These are phyloP conservation scores for Drosophila acutilabella DNA, from an alignment of 2,888 invertebrate genomes.

Conservation along the genomic window DNA sequence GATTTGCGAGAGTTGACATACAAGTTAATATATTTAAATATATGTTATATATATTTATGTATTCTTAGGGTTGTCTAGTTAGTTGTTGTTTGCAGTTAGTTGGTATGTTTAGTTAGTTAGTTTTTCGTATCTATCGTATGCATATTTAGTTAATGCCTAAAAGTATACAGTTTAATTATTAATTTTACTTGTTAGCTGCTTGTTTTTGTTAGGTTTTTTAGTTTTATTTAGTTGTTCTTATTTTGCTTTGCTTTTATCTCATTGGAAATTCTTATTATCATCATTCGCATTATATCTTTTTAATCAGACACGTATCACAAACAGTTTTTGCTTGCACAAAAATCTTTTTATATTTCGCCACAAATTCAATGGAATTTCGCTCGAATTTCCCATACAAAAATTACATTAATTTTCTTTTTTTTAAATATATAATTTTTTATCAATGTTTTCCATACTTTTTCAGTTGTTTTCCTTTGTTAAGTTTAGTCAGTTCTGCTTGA, in stretches of 20 bases:
- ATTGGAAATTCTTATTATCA: constrained; percentile 78
- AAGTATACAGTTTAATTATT: constrained; percentile 64
- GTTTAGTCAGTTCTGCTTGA: constrained; percentile 79
- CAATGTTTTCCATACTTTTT: neutral
- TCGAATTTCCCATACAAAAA: constrained; percentile 44
- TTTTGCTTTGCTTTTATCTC: constrained; percentile 39
- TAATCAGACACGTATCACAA: constrained; percentile 84
- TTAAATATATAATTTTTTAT: constrained; percentile 15
- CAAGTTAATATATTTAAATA: constrained; percentile 7
- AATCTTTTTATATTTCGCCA: constrained; percentile 38
- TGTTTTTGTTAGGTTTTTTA: constrained; percentile 21
- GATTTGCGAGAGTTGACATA: constrained; percentile 66
- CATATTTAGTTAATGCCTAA: constrained; percentile 55
- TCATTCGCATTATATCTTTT: constrained; percentile 72
- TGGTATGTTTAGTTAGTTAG: constrained; percentile 31
- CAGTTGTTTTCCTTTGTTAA: constrained; percentile 39
- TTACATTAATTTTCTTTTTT: constrained; percentile 16
- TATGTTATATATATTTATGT: constrained; percentile 51
- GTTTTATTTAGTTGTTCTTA: constrained; percentile 36
- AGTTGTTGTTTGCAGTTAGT: constrained; percentile 40
- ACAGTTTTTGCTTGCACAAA: constrained; percentile 73
- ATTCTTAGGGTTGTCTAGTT: constrained; percentile 58
- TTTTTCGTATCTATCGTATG: constrained; percentile 22
- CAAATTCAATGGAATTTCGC: constrained; percentile 37
- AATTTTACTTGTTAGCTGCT: constrained; percentile 39